phyloP scores from a whole-genome alignment of 1,140 invertebrate genomes.

The Yoshiicerus persimilis region DNA sequence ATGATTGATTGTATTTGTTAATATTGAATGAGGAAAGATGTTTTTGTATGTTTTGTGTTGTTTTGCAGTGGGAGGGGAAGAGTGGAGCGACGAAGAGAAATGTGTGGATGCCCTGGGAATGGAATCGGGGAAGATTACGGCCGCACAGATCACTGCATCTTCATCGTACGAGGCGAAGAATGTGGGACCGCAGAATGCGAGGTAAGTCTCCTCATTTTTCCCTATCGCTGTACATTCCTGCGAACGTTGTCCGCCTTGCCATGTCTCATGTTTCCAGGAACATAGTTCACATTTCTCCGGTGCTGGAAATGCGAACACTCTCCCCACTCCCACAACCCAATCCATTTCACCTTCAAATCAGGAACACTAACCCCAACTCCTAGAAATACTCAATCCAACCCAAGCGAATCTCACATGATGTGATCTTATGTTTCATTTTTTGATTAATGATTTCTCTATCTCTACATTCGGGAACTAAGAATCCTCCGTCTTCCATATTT shows the following conservation, averaged over 20 bases:
- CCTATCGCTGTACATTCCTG: neutral
- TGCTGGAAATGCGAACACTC: neutral
- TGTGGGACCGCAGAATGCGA: conserved; percentile 85
- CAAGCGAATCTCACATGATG: neutral
- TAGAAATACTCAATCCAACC: neutral
- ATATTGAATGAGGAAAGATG: neutral
- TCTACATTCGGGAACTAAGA: neutral
- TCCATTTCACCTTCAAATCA: neutral
- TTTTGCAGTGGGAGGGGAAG: neutral
- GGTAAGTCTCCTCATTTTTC: conserved; percentile 61
- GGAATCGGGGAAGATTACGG: conserved; percentile 84
- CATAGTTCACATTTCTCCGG: neutral
- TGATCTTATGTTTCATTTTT: neutral
- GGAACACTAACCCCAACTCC: neutral
- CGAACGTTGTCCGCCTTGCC: neutral
- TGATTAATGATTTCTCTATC: neutral
- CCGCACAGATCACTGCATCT: conserved; percentile 80
- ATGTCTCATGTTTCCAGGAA: neutral
- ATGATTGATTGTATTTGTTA: neutral
- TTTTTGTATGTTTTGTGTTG: neutral
- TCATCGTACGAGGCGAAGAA: conserved; percentile 87
- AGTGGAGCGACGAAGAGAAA: conserved; percentile 58
- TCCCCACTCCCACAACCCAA: neutral
- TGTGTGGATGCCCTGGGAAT: conserved; percentile 82
- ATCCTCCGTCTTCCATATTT: neutral